Conservation (phyloP, 2,797 vertebrate genomes). For the Sus cebifrons region DNA sequence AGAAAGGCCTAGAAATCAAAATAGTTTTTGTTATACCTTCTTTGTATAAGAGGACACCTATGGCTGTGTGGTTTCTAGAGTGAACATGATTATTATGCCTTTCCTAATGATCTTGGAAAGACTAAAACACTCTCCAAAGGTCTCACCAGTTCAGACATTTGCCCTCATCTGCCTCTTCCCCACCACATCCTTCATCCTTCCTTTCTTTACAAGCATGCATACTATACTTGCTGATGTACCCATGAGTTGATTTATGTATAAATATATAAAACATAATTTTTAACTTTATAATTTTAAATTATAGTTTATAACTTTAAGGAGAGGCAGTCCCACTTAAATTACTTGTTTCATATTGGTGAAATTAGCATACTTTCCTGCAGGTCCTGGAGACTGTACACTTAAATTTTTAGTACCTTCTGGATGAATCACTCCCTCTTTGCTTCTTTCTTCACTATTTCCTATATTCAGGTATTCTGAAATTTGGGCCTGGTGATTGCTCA, state of each 20-base stretch:
- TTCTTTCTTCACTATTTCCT: not conserved
- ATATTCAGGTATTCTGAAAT: not conserved
- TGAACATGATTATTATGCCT: not conserved
- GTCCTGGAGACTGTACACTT: not conserved
- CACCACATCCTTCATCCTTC: rapidly evolving
- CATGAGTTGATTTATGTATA: not conserved
- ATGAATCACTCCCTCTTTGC: not conserved
- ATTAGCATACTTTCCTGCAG: not conserved
- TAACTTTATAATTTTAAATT: no score
- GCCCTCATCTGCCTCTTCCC: not conserved
- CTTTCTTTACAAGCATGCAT: rapidly evolving
- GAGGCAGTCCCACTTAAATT: not conserved
- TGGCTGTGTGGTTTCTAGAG: not conserved
- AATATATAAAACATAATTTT: no score
- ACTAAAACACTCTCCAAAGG: not conserved
- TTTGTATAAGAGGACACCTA: not conserved
- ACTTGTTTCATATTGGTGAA: not conserved
- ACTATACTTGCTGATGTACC: not conserved
- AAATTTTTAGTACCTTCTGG: not conserved
- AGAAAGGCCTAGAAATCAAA: not conserved
- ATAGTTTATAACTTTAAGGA: not conserved
- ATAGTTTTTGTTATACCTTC: not conserved
- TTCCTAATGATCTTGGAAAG: not conserved
- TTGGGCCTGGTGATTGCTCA: not conserved
- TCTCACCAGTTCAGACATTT: not conserved